phyloP scores from a whole-genome alignment of 2,888 invertebrate genomes.

The Pseudococcus jackbeardsleyi region DNA sequence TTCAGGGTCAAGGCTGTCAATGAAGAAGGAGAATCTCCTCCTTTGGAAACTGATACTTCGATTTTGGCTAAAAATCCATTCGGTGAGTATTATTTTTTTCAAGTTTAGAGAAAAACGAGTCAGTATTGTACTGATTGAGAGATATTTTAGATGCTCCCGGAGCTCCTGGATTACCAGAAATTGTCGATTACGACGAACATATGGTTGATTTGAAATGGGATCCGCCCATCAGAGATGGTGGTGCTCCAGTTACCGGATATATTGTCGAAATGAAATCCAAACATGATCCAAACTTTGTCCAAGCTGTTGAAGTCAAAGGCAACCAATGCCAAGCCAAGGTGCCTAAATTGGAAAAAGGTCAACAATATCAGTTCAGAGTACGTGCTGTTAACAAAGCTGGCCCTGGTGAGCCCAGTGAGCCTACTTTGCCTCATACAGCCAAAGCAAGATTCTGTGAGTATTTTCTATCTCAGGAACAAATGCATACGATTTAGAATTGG shows the following conservation, averaged over 20 bases:
- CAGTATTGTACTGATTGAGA: not conserved
- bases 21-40: conserved; percentile 97
- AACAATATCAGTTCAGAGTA: conserved; percentile 94
- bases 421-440: conserved; percentile 91
- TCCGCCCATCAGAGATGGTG: conserved; percentile 89
- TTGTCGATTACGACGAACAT: conserved; percentile 91
- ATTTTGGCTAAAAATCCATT: conserved; percentile 98
- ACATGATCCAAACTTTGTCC: conserved; percentile 85
- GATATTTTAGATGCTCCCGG: conserved; percentile 77
- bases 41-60: conserved; percentile 88
- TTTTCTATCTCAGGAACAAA: not conserved
- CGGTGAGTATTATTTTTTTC: conserved; percentile 72
- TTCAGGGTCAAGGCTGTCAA: conserved; percentile 98
- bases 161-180: conserved; percentile 90
- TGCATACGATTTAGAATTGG: too few species aligned
- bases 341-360: conserved; percentile 90
- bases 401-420: conserved; percentile 90
- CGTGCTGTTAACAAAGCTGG: conserved; percentile 97
- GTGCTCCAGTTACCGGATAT: conserved; percentile 92
- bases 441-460: conserved; percentile 88
- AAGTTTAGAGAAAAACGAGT: not conserved
- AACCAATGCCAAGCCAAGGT: conserved; percentile 89
- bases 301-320: conserved; percentile 87
- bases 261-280: conserved; percentile 93
- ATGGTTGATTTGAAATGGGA: conserved; percentile 93